Evolutionary conservation across 2,113 vertebrate genomes (phyloP), one percentile per base, ranked within the genome.

Genomic region (Caretta caretta): DNA sequence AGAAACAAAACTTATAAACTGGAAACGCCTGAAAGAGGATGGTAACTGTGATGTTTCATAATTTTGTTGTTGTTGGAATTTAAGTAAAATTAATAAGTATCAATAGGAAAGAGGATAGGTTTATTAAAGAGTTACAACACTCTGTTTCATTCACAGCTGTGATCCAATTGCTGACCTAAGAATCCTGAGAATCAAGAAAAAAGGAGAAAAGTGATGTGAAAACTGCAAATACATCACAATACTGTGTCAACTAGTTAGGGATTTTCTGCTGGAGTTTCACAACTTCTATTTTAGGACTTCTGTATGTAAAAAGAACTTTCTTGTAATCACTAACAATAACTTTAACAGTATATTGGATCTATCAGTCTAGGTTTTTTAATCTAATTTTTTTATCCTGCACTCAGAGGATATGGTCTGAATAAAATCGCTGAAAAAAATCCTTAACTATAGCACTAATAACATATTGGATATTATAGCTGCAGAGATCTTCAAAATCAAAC

Each of bases 11-110:
- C 87, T 96, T 87, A 88, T 95, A 0, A 97, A 90, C 59, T 98
- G 98, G 98, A 98, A 96, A 38, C 87, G 38, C 16, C 96, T 96
- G 89, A 98, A 97, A 96, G 98, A 99, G 12, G 35, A 97, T 78
- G 98, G 97, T 97, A 96, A 97, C 81, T 95, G 88, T 84, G 31
- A 49, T 54, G 53, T n/a, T 16, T 3, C 19, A 0, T 80, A 10
- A 80, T 72, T 81, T 85, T 57, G 76, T 35, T 62, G 5, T 82
- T 25, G 10, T 38, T 85, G 29, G 56, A 88, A 84, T 69, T 50
- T 82, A 59, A 7, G 22, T 31, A 46, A 27, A 82, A 50, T 87
- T 59, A 75, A n/a, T 16, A n/a, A 46, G 5, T 80, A n/a, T 25
- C n/a, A 46, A 10, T 4, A 51, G 75, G 5, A 1, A 13, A 78